Evolutionary conservation across 2,113 vertebrate genomes (phyloP).

Genomic region (Sylvia atricapilla): DNA sequence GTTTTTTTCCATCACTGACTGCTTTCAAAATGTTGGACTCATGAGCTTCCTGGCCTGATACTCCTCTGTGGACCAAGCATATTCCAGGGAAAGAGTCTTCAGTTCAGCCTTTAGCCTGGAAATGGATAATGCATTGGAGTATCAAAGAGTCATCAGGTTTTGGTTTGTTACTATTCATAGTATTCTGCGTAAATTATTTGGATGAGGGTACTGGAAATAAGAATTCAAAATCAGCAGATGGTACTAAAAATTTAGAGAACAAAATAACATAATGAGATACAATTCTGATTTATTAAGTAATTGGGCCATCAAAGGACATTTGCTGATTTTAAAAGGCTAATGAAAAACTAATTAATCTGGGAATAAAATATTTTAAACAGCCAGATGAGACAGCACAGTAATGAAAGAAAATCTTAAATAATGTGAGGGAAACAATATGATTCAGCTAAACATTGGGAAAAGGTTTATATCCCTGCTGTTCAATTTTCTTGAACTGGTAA

Average conservation of each 20-base stretch:
- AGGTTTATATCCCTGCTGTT: background rate
- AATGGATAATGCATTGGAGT: background rate
- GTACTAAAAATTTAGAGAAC: background rate
- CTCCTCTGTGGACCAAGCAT: background rate
- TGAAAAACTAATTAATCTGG: background rate
- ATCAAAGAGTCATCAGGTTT: background rate
- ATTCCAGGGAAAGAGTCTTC: background rate
- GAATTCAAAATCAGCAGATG: background rate
- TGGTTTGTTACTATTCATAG: background rate
- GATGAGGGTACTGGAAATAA: background rate
- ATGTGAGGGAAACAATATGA: background rate
- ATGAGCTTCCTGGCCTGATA: background rate
- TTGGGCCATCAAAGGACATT: background rate
- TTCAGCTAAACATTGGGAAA: background rate
- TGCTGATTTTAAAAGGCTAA: background rate
- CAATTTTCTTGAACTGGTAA: background rate
- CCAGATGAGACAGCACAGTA: background rate
- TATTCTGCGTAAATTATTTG: background rate
- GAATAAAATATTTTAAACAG: background rate
- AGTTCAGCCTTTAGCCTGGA: background rate
- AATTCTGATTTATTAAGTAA: slow-evolving; percentile 5
- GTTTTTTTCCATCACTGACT: background rate
- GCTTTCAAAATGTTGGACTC: background rate
- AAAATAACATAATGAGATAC: background rate
- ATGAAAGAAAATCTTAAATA: background rate